Base-by-base conservation (phyloP, 23 tunicate species). In the Styela plicata region DNA sequence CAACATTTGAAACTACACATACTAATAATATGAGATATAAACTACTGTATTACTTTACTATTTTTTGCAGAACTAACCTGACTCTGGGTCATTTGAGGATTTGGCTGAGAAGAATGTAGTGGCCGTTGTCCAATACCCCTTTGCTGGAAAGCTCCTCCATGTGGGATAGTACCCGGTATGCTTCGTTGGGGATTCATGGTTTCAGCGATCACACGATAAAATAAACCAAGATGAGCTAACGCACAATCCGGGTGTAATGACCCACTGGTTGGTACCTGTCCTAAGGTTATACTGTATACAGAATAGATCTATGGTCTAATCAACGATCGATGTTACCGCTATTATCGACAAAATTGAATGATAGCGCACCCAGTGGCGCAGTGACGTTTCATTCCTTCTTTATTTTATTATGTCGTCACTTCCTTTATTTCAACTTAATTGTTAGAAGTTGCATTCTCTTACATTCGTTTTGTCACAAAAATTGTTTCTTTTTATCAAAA, bases 281-380 rank as follows among this genome's bases (percentile, higher is more conserved):
- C n/a, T n/a, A n/a, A n/a, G n/a, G n/a, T n/a, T n/a, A n/a, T n/a
- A n/a, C n/a, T n/a, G n/a, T n/a, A n/a, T n/a, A n/a, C n/a, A n/a
- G n/a, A n/a, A n/a, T n/a, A n/a, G n/a, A n/a, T n/a, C n/a, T n/a
- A n/a, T n/a, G n/a, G n/a, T n/a, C n/a, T n/a, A n/a, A n/a, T n/a
- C n/a, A n/a, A n/a, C n/a, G n/a, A n/a, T n/a, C n/a, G n/a, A n/a
- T n/a, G n/a, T n/a, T n/a, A n/a, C n/a, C n/a, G n/a, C n/a, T n/a
- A n/a, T n/a, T n/a, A n/a, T 5, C 57, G 57, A 19, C 77, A 34
- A 33, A 71, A 71, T 19, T 71, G 37, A 71, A 71, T 71, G 77
- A 71, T 29, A 71, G 77, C 77, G 77, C 77, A 34, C 34, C 77
- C 2, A 26, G 77, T 29, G 77, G 37, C 3, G 77, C 16, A 17